Evolutionary conservation across 1,140 invertebrate species (phyloP).

Genomic region (Aphaenogaster floridana): DNA sequence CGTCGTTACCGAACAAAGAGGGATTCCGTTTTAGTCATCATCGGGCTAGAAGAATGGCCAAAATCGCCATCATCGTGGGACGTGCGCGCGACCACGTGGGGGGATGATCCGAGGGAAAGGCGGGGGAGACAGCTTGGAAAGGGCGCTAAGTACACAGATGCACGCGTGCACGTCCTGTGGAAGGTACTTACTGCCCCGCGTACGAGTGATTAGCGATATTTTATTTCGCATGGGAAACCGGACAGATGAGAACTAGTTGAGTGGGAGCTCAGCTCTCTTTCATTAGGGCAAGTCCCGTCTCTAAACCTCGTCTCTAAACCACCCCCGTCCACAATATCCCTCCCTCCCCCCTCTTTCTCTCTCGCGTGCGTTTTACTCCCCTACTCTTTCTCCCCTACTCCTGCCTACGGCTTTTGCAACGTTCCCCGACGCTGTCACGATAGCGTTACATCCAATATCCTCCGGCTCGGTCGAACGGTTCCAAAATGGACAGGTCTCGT

Average conservation of each 20-base stretch:
- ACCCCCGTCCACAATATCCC: conserved; percentile 23
- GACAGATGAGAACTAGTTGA: conserved; percentile 87
- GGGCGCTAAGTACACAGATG: conserved; percentile 77
- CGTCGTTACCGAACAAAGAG: conserved; percentile 45
- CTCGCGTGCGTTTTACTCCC: conserved; percentile 23
- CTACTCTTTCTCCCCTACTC: conserved; percentile 62
- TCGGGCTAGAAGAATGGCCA: conserved; percentile 69
- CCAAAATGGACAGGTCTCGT: conserved; percentile 73
- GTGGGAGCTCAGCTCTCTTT: conserved; percentile 86
- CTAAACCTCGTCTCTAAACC: conserved; percentile 69
- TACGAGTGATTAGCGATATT: conserved; percentile 87
- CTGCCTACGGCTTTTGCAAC: conserved; percentile 48
- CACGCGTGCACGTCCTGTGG: conserved; percentile 72
- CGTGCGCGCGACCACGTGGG: conserved; percentile 64
- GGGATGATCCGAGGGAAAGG: conserved; percentile 22
- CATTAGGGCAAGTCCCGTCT: conserved; percentile 81
- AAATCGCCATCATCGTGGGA: conserved; percentile 77
- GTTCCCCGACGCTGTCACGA: conserved; percentile 72
- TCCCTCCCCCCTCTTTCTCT: conserved; percentile 54
- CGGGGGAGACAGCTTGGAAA: conserved; percentile 40
- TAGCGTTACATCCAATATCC: conserved; percentile 80
- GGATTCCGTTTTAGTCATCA: conserved; percentile 33
- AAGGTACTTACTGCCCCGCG: conserved; percentile 84
- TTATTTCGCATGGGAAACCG: conserved; percentile 87
- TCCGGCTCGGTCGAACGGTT: conserved; percentile 70